Base-by-base conservation (phyloP, 1,140 invertebrate genomes). In the Holotrichia oblita region DNA sequence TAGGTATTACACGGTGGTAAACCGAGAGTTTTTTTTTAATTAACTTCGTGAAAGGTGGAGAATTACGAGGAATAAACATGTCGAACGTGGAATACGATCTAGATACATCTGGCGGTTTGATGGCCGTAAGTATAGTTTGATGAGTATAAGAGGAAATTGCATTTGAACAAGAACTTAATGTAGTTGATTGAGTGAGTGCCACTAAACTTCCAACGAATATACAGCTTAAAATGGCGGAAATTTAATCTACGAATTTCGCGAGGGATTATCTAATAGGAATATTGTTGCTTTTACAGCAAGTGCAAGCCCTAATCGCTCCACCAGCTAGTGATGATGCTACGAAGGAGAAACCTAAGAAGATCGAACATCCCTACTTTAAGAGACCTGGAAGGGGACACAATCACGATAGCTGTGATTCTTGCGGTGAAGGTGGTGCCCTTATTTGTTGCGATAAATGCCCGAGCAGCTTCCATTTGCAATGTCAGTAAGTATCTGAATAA, bases 381-480 rank as follows among this genome's bases (percentile, higher is more conserved):
- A 89, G 94, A 80, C 95, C 94, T 81, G 95, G 96, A 6, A 93
- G 94, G 85, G 93, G 95, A n/a, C 94, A 97, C 81, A 98, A 98
- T 88, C 94, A 95, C 86, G 97, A 98, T 86, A 93, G 92, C 80
- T 99, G 97, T 87, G 96, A 98, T 88, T 94, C 94, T 64, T 97
- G 96, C 86, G 91, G 94, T 81, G 97, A 98, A 89, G 97, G 96
- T 48, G 97, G 97, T 40, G 95, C 98, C 87, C 88, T 99, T n/a
- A 93, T 99, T 74, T 98, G 97, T 85, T 99, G 98, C 87, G 97
- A 99, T 86, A 92, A 93, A 80, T 99, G 97, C 86, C 96, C 97
- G 42, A 95, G 96, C 42, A 97, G 97, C 42, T 99, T 99, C 88
- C 97, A 99, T 89, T 89, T 98, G 64, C 91, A 93, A 75, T 98